phyloP scores from a whole-genome alignment of 2,797 vertebrate genomes.

The Ciconia nigra region DNA sequence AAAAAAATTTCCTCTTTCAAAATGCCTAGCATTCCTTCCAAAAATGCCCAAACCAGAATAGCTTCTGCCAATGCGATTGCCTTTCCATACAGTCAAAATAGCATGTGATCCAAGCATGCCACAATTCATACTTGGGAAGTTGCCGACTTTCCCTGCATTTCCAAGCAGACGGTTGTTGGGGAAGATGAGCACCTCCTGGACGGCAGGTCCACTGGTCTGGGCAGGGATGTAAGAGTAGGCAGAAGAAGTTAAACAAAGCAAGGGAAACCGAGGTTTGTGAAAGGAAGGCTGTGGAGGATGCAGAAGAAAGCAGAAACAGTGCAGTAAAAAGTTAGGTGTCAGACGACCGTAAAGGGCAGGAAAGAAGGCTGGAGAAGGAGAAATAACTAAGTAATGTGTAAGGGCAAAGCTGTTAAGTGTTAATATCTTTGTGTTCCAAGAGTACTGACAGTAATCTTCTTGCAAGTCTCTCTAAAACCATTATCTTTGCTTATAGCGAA shows the following conservation, averaged over 20 bases:
- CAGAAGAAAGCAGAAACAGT: not conserved
- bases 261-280: not conserved
- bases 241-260: not conserved
- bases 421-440: not conserved
- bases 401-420: not conserved
- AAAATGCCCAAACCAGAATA: not conserved
- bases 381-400: not conserved
- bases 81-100: not conserved
- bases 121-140: fast-evolving
- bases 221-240: not conserved
- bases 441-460: not conserved
- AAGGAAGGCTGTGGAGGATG: not conserved
- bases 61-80: not conserved
- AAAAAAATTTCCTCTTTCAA: not conserved
- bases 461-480: not conserved
- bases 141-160: not conserved
- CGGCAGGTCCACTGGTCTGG: fast-evolving
- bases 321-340: not conserved
- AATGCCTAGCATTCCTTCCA: not conserved
- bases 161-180: not conserved
- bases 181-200: not conserved
- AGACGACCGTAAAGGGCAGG: not conserved
- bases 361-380: not conserved
- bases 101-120: fast-evolving
- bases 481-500: not conserved